Percentiles rank a stretch among this genome's conserved stretches.
Evolutionary conservation across 2,113 vertebrate genomes (phyloP).

Genomic region (Telmatochromis sp.): DNA sequence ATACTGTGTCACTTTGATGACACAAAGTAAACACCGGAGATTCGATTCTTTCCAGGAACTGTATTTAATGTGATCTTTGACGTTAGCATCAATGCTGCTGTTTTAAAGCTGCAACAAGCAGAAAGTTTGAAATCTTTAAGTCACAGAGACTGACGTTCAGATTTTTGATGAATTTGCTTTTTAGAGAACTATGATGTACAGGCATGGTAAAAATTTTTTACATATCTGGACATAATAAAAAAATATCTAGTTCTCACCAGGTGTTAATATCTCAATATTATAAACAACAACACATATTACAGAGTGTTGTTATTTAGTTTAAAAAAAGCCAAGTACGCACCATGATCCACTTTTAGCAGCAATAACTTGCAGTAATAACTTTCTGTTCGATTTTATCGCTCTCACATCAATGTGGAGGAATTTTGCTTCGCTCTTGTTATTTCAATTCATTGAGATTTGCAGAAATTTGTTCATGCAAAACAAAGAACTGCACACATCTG

Average conservation of each 20-base stretch:
- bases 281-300: neutral
- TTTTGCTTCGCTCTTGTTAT: neutral
- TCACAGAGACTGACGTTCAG: neutral
- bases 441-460: neutral
- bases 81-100: neutral
- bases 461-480: neutral
- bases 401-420: neutral
- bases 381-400: neutral
- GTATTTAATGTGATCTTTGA: neutral
- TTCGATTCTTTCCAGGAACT: neutral
- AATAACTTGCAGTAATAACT: neutral
- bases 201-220: rapidly evolving
- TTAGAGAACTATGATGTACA: neutral
- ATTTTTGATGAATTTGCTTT: neutral
- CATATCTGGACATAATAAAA: neutral
- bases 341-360: neutral
- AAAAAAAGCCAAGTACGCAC: neutral
- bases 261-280: neutral
- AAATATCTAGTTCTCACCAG: neutral
- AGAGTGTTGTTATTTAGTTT: neutral
- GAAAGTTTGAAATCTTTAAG: neutral
- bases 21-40: neutral
- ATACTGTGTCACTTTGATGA: neutral
- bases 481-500: neutral
- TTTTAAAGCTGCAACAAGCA: neutral